Evolutionary conservation across 2,113 vertebrate species (phyloP).

Genomic region (Gallinago jamesoni): DNA sequence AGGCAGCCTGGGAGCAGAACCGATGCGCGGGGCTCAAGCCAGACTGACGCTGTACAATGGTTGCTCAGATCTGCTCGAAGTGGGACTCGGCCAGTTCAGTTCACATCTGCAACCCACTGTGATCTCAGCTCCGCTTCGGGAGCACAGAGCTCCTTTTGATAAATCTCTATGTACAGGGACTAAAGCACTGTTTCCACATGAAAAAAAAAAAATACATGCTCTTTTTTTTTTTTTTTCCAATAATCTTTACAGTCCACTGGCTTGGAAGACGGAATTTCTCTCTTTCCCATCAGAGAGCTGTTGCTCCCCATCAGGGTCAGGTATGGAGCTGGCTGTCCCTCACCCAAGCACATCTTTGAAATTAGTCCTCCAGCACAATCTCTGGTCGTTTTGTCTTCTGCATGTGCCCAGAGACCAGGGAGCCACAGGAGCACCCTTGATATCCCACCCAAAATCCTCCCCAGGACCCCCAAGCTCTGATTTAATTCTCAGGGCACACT

Average conservation of each 20-base stretch:
- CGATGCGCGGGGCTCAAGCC: background rate
- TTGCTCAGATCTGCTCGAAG: background rate
- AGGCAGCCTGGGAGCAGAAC: background rate
- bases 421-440: background rate
- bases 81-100: background rate
- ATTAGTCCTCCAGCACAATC: background rate
- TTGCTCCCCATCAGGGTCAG: background rate
- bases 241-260: background rate
- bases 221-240: background rate
- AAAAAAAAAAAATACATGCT: background rate
- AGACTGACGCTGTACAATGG: background rate
- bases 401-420: background rate
- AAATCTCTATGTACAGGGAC: background rate
- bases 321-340: rapidly evolving
- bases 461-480: background rate
- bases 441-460: background rate
- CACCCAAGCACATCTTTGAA: background rate
- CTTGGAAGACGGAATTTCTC: background rate
- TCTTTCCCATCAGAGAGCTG: background rate
- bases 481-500: background rate
- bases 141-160: constrained; percentile 58
- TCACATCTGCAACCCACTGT: constrained; percentile 18
- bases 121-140: constrained; percentile 22
- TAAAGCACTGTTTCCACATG: constrained; percentile 1
- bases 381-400: background rate